Percentiles rank a stretch among this genome's conserved stretches.
Conservation (phyloP, 2,888 invertebrate species). For the Hylaea fasciaria region DNA sequence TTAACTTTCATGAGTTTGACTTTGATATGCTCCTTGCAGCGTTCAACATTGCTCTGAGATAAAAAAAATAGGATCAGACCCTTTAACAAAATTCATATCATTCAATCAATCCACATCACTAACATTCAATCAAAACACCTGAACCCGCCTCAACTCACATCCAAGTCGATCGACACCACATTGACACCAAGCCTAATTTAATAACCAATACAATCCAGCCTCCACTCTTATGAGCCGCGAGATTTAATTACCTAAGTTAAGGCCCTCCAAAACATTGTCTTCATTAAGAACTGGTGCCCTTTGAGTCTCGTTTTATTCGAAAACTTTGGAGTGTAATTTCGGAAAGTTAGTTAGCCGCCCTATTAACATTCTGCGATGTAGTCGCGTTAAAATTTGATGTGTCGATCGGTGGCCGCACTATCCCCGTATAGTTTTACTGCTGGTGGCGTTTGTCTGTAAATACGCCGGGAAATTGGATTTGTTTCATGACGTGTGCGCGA, state of each 20-base stretch:
- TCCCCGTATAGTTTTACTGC: constrained; percentile 24
- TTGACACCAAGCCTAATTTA: constrained; percentile 64
- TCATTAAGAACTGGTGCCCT: constrained; percentile 73
- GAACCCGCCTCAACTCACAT: constrained; percentile 23
- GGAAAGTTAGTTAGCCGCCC: constrained; percentile 69
- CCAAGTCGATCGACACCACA: constrained; percentile 62
- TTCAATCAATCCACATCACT: too few species aligned
- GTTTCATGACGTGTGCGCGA: constrained; percentile 25
- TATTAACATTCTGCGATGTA: constrained; percentile 69
- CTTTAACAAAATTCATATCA: too few species aligned
- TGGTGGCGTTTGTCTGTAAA: constrained; percentile 21
- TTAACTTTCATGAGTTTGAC: too few species aligned
- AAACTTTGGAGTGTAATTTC: constrained; percentile 77
- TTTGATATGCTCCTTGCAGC: too few species aligned
- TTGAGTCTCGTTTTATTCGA: constrained; percentile 79
- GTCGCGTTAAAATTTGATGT: constrained; percentile 49
- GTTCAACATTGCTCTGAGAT: too few species aligned
- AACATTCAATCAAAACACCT: neutral
- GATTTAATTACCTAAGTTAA: constrained; percentile 76
- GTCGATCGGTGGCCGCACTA: constrained; percentile 19
- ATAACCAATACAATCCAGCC: constrained; percentile 59
- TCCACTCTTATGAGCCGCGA: constrained; percentile 60
- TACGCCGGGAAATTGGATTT: constrained; percentile 30
- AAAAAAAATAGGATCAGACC: too few species aligned
- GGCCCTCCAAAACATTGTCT: constrained; percentile 76